Evolutionary conservation across 2,797 vertebrate genomes (phyloP).

Genomic region (Tenualosa thibaudeaui): DNA sequence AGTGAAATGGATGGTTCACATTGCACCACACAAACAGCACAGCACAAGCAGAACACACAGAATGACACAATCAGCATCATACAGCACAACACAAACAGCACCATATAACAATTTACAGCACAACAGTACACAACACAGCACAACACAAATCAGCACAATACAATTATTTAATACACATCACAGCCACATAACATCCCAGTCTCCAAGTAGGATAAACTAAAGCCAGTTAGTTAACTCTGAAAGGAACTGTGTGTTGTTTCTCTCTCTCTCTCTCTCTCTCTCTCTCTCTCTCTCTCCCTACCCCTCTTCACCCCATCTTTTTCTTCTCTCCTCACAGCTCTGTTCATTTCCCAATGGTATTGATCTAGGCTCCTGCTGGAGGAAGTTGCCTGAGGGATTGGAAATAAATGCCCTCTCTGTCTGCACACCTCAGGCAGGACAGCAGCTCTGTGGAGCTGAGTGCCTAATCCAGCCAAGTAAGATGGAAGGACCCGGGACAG

Average conservation of each 20-base stretch:
- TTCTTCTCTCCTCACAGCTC: background rate
- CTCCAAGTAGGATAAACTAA: too few species aligned
- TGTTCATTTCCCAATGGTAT: background rate
- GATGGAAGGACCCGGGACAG: background rate
- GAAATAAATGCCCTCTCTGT: background rate
- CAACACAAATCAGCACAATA: too few species aligned
- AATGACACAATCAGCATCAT: background rate
- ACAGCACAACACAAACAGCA: background rate
- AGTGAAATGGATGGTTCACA: background rate
- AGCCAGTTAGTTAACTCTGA: too few species aligned
- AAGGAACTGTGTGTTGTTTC: too few species aligned
- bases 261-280: too few species aligned
- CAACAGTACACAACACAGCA: background rate
- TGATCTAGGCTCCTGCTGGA: background rate
- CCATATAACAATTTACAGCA: background rate
- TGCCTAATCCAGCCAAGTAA: background rate
- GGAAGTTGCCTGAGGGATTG: background rate
- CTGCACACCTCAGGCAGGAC: too few species aligned
- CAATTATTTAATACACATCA: too few species aligned
- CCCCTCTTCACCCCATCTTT: background rate
- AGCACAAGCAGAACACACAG: background rate
- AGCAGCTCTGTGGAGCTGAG: too few species aligned
- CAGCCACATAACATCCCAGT: too few species aligned
- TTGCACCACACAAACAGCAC: background rate
- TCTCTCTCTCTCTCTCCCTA: background rate